Evolutionary conservation across 2,113 vertebrate species (phyloP).

Genomic region (Empidonax alnorum): DNA sequence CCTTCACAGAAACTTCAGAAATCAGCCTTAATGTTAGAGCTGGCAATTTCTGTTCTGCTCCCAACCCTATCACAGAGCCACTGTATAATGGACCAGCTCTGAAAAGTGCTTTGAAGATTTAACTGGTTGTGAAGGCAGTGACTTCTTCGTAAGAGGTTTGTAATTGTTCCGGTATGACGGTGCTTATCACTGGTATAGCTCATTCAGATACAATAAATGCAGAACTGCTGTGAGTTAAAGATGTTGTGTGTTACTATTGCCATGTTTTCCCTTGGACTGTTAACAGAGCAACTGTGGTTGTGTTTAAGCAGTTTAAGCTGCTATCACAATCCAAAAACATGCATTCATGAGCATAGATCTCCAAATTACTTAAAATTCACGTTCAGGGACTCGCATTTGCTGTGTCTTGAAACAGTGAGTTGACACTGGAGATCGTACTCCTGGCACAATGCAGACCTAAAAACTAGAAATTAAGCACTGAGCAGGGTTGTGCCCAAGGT

Average conservation of each 20-base stretch:
- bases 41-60: background rate
- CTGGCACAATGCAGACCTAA: background rate
- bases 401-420: background rate
- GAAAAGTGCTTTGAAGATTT: background rate
- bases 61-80: background rate
- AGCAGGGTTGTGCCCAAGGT: background rate
- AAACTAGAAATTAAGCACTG: background rate
- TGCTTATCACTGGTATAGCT: background rate
- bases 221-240: background rate
- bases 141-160: background rate
- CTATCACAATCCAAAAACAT: background rate
- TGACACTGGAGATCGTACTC: background rate
- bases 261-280: background rate
- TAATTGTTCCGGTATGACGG: background rate
- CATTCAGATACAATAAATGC: background rate
- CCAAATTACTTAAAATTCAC: background rate
- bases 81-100: background rate
- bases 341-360: background rate
- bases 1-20: background rate
- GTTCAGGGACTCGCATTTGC: background rate
- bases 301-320: background rate
- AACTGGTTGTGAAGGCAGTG: background rate
- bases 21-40: background rate
- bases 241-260: background rate
- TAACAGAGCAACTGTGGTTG: background rate